Conservation (phyloP, 1,140 invertebrate species). For the Lordiphosa mommai region DNA sequence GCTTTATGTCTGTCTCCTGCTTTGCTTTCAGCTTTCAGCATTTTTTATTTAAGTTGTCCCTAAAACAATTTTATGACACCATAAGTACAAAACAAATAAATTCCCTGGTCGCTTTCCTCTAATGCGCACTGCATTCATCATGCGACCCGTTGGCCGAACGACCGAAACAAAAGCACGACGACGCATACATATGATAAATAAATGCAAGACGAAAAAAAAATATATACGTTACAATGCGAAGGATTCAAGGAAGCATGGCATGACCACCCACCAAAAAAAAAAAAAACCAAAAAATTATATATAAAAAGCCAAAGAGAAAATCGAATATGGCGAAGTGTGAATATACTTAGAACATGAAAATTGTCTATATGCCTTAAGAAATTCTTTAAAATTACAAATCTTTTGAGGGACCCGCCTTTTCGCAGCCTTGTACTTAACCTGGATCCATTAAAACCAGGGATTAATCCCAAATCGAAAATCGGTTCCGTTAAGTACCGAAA, state of each 20-base stretch:
- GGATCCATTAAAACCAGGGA: too few relatives aligned
- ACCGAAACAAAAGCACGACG: slow-evolving; percentile 38
- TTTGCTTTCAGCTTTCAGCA: slow-evolving; percentile 14
- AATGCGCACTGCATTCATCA: slow-evolving; percentile 73
- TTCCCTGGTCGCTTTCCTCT: slow-evolving; percentile 50
- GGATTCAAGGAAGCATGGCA: slow-evolving; percentile 36
- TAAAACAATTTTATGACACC: slow-evolving; percentile 77
- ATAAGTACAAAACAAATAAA: slow-evolving; percentile 77
- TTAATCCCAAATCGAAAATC: too few relatives aligned
- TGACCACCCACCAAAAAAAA: slow-evolving; percentile 14
- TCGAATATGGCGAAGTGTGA: background rate
- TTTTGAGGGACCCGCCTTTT: too few relatives aligned
- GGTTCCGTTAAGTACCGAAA: too few relatives aligned
- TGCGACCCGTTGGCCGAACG: slow-evolving; percentile 54
- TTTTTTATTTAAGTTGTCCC: slow-evolving; percentile 71
- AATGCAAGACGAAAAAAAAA: slow-evolving; percentile 44
- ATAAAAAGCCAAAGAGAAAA: background rate
- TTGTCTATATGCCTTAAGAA: too few relatives aligned
- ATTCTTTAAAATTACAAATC: too few relatives aligned
- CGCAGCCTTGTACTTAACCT: too few relatives aligned
- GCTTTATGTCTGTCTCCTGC: background rate
- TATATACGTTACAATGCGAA: slow-evolving; percentile 30
- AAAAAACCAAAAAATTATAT: slow-evolving; percentile 15
- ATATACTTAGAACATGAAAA: too few relatives aligned
- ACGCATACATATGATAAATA: slow-evolving; percentile 61